Conservation (phyloP, 2,113 vertebrate genomes). For the Odobenus rosmarus region DNA sequence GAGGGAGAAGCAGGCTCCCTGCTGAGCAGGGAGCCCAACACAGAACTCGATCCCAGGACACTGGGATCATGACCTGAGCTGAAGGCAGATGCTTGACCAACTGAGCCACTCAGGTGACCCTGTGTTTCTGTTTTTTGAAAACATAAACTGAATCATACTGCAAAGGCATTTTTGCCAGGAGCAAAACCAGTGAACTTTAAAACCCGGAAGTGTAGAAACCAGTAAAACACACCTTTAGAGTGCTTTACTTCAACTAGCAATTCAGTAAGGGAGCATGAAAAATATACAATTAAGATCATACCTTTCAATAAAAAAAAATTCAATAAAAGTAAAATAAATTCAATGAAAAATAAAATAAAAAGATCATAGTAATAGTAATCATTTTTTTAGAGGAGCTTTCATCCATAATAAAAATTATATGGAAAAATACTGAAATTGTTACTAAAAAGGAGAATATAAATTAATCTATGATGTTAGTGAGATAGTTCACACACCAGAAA, state of each 20-base stretch:
- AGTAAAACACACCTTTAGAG: neutral
- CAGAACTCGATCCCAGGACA: neutral
- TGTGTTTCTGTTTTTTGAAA: conserved; percentile 23
- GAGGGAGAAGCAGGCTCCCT: neutral
- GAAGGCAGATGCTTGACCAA: neutral
- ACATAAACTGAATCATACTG: conserved; percentile 20
- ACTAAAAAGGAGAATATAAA: conserved; percentile 28
- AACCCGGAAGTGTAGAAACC: neutral
- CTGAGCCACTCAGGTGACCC: neutral
- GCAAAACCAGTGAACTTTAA: conserved; percentile 47
- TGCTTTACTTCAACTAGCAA: conserved; percentile 23
- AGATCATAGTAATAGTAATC: neutral
- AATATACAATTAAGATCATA: conserved; percentile 15
- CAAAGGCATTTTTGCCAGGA: neutral
- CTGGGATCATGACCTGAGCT: neutral
- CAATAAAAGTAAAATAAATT: neutral
- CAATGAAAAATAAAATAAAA: neutral
- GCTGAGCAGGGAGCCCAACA: neutral
- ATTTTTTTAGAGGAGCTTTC: neutral
- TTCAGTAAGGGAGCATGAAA: neutral
- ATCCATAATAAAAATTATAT: conserved; percentile 37
- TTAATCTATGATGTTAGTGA: neutral
- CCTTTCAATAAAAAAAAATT: neutral
- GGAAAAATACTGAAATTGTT: conserved; percentile 41
- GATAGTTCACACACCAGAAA: neutral